A percentile compares a stretch with the other conserved stretches of the same genome.
Evolutionary conservation across 2,888 invertebrate genomes (phyloP).

Genomic region (Platerodrilus igneus): DNA sequence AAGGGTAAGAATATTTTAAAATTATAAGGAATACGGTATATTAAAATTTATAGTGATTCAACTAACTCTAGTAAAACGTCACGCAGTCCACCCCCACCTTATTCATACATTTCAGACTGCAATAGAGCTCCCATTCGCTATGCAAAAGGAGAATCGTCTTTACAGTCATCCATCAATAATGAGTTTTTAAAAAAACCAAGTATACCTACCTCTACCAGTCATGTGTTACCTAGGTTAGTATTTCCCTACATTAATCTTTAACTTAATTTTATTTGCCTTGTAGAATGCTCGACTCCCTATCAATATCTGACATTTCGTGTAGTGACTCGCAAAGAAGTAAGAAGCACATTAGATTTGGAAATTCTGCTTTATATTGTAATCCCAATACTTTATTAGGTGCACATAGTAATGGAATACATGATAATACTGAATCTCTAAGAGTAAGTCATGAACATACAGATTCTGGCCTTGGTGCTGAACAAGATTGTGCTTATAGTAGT

Average conservation of each 20-base stretch:
- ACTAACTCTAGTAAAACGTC: slow-evolving; percentile 31
- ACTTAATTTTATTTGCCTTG: slow-evolving; percentile 10
- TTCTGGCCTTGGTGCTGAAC: slow-evolving; percentile 71
- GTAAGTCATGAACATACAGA: slow-evolving; percentile 73
- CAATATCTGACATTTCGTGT: slow-evolving; percentile 29
- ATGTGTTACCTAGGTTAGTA: slow-evolving; percentile 32
- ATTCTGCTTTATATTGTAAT: slow-evolving; percentile 36
- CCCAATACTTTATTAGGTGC: slow-evolving; percentile 34
- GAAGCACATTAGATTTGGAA: slow-evolving; percentile 30
- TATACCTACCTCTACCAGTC: slow-evolving; percentile 30
- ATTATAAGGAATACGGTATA: neutral
- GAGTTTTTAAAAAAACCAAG: slow-evolving; percentile 28
- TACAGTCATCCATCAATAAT: slow-evolving; percentile 22
- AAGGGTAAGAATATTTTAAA: slow-evolving; percentile 31
- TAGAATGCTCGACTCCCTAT: slow-evolving; percentile 35
- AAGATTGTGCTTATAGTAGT: slow-evolving; percentile 68
- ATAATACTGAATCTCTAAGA: slow-evolving; percentile 38
- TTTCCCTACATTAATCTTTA: slow-evolving; percentile 6
- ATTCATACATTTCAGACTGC: slow-evolving; percentile 38
- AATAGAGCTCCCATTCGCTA: slow-evolving; percentile 28
- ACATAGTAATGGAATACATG: slow-evolving; percentile 33
- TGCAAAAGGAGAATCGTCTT: slow-evolving; percentile 28
- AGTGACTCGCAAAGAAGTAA: slow-evolving; percentile 28
- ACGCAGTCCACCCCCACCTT: slow-evolving; percentile 49
- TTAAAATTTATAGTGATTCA: slow-evolving; percentile 22